A percentile compares a stretch with the other conserved stretches of the same genome.
Evolutionary conservation across 2,113 vertebrate genomes (phyloP).

Genomic region (Ictalurus furcatus): DNA sequence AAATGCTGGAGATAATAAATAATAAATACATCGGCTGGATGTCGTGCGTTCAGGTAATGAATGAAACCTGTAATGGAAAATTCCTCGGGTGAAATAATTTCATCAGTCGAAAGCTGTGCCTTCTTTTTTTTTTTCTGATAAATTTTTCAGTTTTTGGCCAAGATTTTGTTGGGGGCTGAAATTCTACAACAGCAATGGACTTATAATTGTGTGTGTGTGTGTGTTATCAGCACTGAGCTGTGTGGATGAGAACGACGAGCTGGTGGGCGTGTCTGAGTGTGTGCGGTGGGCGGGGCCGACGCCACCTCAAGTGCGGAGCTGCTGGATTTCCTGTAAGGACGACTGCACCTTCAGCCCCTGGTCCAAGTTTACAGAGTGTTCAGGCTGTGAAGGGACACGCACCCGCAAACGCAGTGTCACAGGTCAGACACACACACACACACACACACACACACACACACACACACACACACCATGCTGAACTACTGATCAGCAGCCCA

Average conservation of each 20-base stretch:
- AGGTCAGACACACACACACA: slow-evolving; percentile 70
- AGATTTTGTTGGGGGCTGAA: background rate
- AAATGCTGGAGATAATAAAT: background rate
- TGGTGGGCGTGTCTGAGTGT: slow-evolving; percentile 76
- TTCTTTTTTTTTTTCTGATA: background rate
- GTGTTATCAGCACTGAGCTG: slow-evolving; percentile 80
- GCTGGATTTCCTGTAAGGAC: slow-evolving; percentile 82
- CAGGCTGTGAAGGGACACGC: slow-evolving; percentile 76
- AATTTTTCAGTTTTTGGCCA: too few species aligned
- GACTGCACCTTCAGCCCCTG: slow-evolving; percentile 90
- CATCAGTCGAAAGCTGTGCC: background rate
- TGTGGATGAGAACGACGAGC: slow-evolving; percentile 69
- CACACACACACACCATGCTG: slow-evolving; percentile 3
- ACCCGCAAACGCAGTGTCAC: slow-evolving; percentile 80
- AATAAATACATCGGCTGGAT: background rate
- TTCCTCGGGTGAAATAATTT: background rate
- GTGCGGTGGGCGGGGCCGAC: slow-evolving; percentile 78
- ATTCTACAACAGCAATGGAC: background rate
- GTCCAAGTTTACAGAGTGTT: slow-evolving; percentile 88
- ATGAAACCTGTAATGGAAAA: background rate
- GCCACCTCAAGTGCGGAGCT: slow-evolving; percentile 80
- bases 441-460: slow-evolving; percentile 8
- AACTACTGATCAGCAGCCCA: too few species aligned
- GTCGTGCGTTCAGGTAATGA: background rate
- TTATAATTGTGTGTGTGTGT: background rate